Evolutionary conservation across 2,113 vertebrate species (phyloP), one percentile per base, ranked within the genome.

Genomic region (Misgurnus anguillicaudatus): DNA sequence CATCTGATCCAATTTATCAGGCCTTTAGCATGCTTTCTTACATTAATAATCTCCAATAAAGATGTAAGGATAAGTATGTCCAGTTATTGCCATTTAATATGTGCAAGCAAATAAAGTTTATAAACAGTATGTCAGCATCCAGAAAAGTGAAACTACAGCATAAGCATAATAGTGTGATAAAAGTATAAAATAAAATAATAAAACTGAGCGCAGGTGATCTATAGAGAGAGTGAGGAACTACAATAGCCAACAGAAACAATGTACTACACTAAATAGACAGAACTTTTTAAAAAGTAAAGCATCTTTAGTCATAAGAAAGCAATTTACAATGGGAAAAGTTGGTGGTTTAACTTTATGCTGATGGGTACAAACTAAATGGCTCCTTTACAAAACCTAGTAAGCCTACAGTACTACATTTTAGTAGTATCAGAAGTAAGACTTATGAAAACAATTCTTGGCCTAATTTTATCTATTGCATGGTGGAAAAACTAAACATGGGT

Each of bases 291-390:
- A 65, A 47, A 17, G 57, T 67, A 51, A 16, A 19, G 4, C 13
- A 51, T 51, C 9, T 11, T 9, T 0, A 36, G 5, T 31, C 13
- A 53, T 38, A 5, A 38, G 47, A 14, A 53, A 38, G 58, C 51
- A 57, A 68, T 70, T 80, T 77, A 72, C 65, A 80, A 77, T 77
- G 67, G 73, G 78, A 51, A 80, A 66, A 80, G n/a, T 36, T 5
- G 42, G 63, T 16, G 47, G 17, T 7, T 24, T n/a, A 9, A 45
- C 14, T 68, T 16, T 45, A 10, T 45, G 42, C 42, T 45, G 6
- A 45, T 45, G 19, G 2, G 66, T 51, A 31, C 13, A 68, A 51
- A 31, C 21, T 17, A 9, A 19, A 21, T 21, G 57, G 19, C 57
- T 60, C 17, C 4, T 4, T 60, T 60, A 17, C 47, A 13, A 51